Conservation (phyloP, 2,888 invertebrate genomes). For the Chrysopilus asiliformis region DNA sequence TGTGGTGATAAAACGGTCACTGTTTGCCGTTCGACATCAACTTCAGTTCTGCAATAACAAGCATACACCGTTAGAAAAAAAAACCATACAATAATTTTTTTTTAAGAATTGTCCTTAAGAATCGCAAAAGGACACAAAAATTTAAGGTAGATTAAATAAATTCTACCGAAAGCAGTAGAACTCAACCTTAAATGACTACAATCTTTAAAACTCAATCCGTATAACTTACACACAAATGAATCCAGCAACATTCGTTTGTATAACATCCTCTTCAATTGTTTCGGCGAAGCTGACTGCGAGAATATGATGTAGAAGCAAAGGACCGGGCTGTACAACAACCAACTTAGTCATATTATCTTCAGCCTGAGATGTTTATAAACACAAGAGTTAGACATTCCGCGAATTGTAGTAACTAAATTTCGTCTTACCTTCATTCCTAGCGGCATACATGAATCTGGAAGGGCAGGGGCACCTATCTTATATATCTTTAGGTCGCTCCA, state of each 20-base stretch:
- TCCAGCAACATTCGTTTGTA: conserved; percentile 77
- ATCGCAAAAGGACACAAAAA: too few species aligned
- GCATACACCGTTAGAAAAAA: too few species aligned
- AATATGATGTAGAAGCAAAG: conserved; percentile 72
- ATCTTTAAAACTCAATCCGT: conserved; percentile 1
- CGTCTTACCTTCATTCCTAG: conserved; percentile 70
- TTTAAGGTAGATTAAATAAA: too few species aligned
- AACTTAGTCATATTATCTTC: conserved; percentile 86
- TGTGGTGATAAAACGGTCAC: conserved; percentile 88
- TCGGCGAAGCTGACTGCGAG: conserved; percentile 81
- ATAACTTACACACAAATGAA: conserved; percentile 79
- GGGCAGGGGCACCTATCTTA: conserved; percentile 85
- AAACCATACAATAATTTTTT: too few species aligned
- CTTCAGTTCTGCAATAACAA: conserved; percentile 59
- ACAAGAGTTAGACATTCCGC: not conserved
- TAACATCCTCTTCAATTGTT: conserved; percentile 68
- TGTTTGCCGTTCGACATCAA: conserved; percentile 75
- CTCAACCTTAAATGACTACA: conserved; percentile 1
- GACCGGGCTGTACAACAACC: conserved; percentile 63
- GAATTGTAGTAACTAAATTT: not conserved
- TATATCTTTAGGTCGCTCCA: conserved; percentile 80
- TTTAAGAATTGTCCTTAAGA: too few species aligned
- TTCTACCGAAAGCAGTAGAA: too few species aligned
- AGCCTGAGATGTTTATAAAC: conserved; percentile 21
- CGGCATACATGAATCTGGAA: conserved; percentile 94